Base-by-base conservation (phyloP, 1,140 invertebrate species). In the Bathynomus jamesi region DNA sequence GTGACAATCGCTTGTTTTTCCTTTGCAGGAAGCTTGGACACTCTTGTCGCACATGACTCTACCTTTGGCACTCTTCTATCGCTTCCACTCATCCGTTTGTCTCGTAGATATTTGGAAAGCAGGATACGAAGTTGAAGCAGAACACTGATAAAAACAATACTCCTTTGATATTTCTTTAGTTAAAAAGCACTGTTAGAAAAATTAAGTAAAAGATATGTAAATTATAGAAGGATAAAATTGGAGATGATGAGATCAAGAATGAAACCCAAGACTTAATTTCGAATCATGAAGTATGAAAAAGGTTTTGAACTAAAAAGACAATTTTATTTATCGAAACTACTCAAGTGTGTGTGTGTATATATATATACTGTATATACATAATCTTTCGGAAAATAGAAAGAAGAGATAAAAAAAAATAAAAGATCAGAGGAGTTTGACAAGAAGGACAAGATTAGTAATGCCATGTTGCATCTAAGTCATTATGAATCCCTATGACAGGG, bases 71-170 rank as follows among this genome's bases (percentile, higher is more conserved):
- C 89, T 93, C 83, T 93, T 92, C 83, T 93, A 90, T 78, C 84
- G 91, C 67, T 94, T 93, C 83, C 92, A 94, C 82, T 90, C 90
- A 0, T 90, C 90, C 31, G 90, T 91, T 17, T 92, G 91, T 80
- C 85, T 93, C 31, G 90, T 89, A 8, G 90, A 93, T 80, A 91
- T 94, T 72, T 93, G 91, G 91, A 89, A 90, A 79, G 88, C 88
- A 46, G 89, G 90, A 3, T 93, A 93, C 78, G 87, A 89, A 68
- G 75, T 77, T 17, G 82, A 81, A 40, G 66, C 69, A 31, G 21
- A 70, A 21, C 75, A 76, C 65, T 77, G 40, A 53, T 53, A 53
- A 5, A 11, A 74, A 60, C 32, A 27, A 13, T 32, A 13, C 31
- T 32, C 29, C 10, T 25, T n/a, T n/a, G n/a, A n/a, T 32, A n/a